Percentiles rank a stretch among this genome's conserved stretches.
phyloP scores from a whole-genome alignment of 1,140 invertebrate genomes.

The Nasonia longicornis region DNA sequence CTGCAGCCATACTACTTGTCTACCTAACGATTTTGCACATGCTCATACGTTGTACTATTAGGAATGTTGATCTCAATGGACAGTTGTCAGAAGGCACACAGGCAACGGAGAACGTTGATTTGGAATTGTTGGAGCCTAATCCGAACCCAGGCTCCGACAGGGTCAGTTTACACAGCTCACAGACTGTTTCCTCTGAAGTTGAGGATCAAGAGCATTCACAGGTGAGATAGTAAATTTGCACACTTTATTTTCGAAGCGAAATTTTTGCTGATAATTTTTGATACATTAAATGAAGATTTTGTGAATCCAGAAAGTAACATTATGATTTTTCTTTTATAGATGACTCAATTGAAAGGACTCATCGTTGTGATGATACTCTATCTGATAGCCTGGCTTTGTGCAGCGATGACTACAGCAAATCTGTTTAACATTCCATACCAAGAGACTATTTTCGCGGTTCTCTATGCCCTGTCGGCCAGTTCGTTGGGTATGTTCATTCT shows the following conservation, averaged over 20 bases:
- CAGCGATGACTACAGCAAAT: slow-evolving; percentile 76
- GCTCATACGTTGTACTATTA: slow-evolving; percentile 81
- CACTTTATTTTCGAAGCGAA: not conserved
- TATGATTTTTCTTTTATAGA: slow-evolving; percentile 72
- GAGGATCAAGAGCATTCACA: slow-evolving; percentile 87
- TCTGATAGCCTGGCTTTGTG: slow-evolving; percentile 80
- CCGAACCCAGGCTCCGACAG: slow-evolving; percentile 64
- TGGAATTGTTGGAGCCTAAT: slow-evolving; percentile 81
- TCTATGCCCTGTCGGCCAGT: slow-evolving; percentile 79
- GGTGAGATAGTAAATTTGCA: not conserved
- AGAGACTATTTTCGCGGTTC: slow-evolving; percentile 82
- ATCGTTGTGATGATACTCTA: slow-evolving; percentile 83
- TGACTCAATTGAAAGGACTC: slow-evolving; percentile 84
- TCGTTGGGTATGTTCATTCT: slow-evolving; percentile 85
- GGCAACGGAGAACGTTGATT: slow-evolving; percentile 84
- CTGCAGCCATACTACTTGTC: slow-evolving; percentile 78
- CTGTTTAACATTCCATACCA: slow-evolving; percentile 77
- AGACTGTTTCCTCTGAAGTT: slow-evolving; percentile 77
- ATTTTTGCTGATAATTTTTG: no score
- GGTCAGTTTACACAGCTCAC: slow-evolving; percentile 75
- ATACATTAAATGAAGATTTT: not conserved
- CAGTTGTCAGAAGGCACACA: slow-evolving; percentile 85
- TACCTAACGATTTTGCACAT: slow-evolving; percentile 82
- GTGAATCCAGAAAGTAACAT: not conserved
- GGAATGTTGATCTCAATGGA: slow-evolving; percentile 75